These are phyloP conservation scores for Scolopax rusticola DNA, from an alignment of 2,797 vertebrate species.

Conservation along the genomic window DNA sequence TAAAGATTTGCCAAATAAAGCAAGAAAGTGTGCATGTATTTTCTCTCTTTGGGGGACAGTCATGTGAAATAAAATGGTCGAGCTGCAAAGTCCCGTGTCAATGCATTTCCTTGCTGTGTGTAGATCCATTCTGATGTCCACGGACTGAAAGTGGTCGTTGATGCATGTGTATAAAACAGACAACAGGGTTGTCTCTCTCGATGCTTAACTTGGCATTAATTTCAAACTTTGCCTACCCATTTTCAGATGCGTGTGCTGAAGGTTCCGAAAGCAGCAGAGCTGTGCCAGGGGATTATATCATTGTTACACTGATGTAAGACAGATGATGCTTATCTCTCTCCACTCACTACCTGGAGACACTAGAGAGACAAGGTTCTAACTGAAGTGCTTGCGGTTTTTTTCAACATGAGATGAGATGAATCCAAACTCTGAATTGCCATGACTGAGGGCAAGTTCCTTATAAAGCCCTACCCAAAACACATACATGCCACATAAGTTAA, in stretches of 20 bases:
- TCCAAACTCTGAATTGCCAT: background rate
- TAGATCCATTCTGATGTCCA: background rate
- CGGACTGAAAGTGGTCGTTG: background rate
- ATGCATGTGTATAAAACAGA: background rate
- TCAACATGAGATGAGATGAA: background rate
- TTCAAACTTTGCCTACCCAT: background rate
- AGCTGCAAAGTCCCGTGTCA: background rate
- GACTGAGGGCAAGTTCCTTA: background rate
- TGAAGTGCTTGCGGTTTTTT: background rate
- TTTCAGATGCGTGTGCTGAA: background rate
- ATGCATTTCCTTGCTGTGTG: background rate
- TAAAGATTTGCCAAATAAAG: slow-evolving; percentile 81
- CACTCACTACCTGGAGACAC: background rate
- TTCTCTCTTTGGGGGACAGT: slow-evolving; percentile 41
- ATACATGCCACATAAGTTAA: rapidly evolving
- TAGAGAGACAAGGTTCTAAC: background rate
- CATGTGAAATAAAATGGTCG: slow-evolving; percentile 1
- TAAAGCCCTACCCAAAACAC: background rate
- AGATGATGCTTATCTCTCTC: background rate
- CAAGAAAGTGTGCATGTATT: slow-evolving; percentile 50
- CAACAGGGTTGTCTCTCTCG: background rate
- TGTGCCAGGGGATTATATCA: background rate
- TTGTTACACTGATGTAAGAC: background rate
- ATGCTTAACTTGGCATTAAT: background rate
- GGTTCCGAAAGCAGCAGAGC: background rate